phyloP scores from a whole-genome alignment of 2,113 vertebrate species.

The Diphyllodes magnificus region DNA sequence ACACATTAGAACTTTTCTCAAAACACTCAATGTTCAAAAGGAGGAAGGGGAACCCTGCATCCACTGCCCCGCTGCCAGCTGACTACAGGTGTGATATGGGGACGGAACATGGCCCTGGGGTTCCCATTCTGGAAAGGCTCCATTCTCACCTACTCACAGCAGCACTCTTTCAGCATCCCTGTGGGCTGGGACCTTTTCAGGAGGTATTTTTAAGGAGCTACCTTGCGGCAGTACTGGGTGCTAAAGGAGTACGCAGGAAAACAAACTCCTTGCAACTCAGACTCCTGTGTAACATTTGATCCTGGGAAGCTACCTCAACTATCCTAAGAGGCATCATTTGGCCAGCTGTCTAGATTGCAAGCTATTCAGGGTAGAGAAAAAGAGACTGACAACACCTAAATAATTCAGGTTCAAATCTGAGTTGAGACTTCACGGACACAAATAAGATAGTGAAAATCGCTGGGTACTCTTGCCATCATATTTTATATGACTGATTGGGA shows the following conservation, averaged over 20 bases:
- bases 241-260: background rate
- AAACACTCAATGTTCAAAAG: background rate
- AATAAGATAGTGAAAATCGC: background rate
- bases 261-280: background rate
- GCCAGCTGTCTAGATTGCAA: background rate
- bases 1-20: background rate
- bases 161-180: background rate
- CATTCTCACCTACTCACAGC: background rate
- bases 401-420: background rate
- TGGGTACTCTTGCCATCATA: background rate
- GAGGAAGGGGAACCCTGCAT: accelerated
- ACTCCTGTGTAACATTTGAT: background rate
- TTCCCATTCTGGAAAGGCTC: background rate
- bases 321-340: background rate
- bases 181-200: background rate
- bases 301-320: background rate
- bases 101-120: background rate
- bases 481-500: background rate
- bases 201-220: background rate
- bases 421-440: background rate
- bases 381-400: background rate
- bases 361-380: background rate
- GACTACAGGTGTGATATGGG: background rate
- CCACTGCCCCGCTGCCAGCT: background rate
- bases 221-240: background rate